phyloP scores from a whole-genome alignment of 2,888 invertebrate genomes.

The Alloscopus bannaensis region DNA sequence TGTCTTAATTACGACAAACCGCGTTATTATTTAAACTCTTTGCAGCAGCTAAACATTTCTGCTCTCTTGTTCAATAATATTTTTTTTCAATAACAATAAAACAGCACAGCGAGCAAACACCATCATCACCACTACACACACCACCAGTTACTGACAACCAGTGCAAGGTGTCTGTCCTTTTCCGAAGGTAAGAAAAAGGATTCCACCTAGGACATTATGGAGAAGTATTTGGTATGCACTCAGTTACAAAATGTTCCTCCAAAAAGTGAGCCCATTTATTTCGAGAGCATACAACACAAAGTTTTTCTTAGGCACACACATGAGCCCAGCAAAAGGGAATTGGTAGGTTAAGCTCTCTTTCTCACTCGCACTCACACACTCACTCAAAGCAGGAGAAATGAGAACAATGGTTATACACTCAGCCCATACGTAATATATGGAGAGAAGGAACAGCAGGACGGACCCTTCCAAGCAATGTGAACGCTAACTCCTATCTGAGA shows the following conservation, averaged over 20 bases:
- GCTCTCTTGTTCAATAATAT: too few relatives aligned
- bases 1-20: slow-evolving; percentile 44
- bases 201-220: slow-evolving; percentile 61
- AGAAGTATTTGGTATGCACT: too few relatives aligned
- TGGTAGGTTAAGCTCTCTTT: slow-evolving; percentile 27
- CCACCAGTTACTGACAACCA: slow-evolving; percentile 56
- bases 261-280: too few relatives aligned
- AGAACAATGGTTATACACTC: slow-evolving; percentile 37
- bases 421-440: slow-evolving; percentile 30
- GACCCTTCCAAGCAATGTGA: slow-evolving; percentile 72
- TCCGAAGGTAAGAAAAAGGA: slow-evolving; percentile 35
- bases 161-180: slow-evolving; percentile 63
- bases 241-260: slow-evolving; percentile 25
- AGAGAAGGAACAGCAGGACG: slow-evolving; percentile 52
- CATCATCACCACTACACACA: slow-evolving; percentile 30
- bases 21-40: slow-evolving; percentile 5
- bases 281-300: too few relatives aligned
- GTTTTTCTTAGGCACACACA: slow-evolving; percentile 8
- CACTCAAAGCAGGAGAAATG: not conserved
- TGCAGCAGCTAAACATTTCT: not conserved
- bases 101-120: slow-evolving; percentile 28
- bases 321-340: slow-evolving; percentile 2
- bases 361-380: too few relatives aligned
- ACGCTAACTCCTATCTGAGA: slow-evolving; percentile 73
- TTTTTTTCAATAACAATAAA: not conserved